These are phyloP conservation scores for Macrotrachela quadricornifera DNA, from an alignment of 1,140 invertebrate species.

Conservation along the genomic window DNA sequence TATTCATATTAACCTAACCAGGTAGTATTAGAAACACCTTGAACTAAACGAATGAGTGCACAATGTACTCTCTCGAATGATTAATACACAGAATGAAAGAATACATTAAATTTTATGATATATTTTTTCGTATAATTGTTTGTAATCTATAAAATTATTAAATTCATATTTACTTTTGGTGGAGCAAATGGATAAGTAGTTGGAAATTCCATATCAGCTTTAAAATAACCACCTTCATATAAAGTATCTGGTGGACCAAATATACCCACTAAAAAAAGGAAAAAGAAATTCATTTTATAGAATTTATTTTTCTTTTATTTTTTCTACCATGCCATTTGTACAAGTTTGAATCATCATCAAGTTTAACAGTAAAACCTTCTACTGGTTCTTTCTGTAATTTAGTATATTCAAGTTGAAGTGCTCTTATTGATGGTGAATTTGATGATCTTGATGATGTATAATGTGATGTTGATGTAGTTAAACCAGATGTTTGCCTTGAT, in stretches of 20 bases:
- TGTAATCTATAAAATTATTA: too few relatives aligned
- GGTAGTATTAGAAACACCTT: too few relatives aligned
- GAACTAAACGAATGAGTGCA: too few relatives aligned
- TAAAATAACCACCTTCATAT: conserved; percentile 96
- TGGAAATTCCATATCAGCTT: conserved; percentile 95
- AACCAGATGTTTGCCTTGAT: too few relatives aligned
- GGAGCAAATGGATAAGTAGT: conserved; percentile 92
- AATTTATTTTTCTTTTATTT: conserved; percentile 37
- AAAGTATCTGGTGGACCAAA: conserved; percentile 82
- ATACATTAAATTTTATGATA: too few relatives aligned
- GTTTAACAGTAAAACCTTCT: conserved; percentile 88
- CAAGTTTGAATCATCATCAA: conserved; percentile 74
- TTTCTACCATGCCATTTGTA: conserved; percentile 77
- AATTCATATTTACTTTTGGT: conserved; percentile 50
- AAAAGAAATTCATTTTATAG: not conserved
- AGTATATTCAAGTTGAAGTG: conserved; percentile 85
- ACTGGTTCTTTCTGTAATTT: conserved; percentile 89
- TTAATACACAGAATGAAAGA: too few relatives aligned
- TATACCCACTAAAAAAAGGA: not conserved
- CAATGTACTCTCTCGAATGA: too few relatives aligned
- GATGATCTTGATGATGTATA: too few relatives aligned
- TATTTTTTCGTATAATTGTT: too few relatives aligned
- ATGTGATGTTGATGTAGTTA: too few relatives aligned
- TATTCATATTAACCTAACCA: too few relatives aligned
- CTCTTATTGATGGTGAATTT: conserved; percentile 42